Evolutionary conservation across 2,113 vertebrate genomes (phyloP).

Genomic region (Scomber scombrus): DNA sequence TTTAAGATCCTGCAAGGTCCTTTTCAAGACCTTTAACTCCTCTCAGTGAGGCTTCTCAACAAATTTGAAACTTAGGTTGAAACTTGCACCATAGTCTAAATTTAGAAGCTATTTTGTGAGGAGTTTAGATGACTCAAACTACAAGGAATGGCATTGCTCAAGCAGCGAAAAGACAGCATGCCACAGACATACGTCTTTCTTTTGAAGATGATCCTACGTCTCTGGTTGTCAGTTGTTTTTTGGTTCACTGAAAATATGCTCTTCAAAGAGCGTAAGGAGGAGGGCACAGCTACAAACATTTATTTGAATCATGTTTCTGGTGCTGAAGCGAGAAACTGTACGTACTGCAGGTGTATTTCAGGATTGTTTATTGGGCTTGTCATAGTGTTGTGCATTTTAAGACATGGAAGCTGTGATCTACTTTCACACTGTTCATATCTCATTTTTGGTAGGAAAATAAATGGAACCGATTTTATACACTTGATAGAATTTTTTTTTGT

Average conservation of each 20-base stretch:
- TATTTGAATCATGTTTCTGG: constrained; percentile 47
- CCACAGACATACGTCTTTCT: constrained; percentile 65
- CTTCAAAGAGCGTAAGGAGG: constrained; percentile 41
- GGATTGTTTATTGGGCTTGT: constrained; percentile 46
- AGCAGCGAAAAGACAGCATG: constrained; percentile 66
- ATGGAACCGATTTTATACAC: neutral
- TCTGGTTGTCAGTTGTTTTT: constrained; percentile 76
- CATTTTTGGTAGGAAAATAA: neutral
- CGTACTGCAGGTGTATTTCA: constrained; percentile 47
- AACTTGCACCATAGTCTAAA: constrained; percentile 60
- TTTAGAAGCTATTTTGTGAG: constrained; percentile 45
- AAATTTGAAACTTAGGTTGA: constrained; percentile 52
- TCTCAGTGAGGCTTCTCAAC: constrained; percentile 25
- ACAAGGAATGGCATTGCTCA: constrained; percentile 60
- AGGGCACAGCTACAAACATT: constrained; percentile 13
- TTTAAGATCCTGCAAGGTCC: constrained; percentile 35
- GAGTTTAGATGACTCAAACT: constrained; percentile 62
- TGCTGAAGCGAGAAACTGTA: constrained; percentile 46
- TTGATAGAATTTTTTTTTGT: neutral
- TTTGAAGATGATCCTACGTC: constrained; percentile 73
- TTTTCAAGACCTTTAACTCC: constrained; percentile 41
- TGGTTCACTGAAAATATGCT: constrained; percentile 53
- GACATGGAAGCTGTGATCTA: constrained; percentile 12
- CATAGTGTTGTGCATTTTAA: constrained; percentile 40
- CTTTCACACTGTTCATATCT: neutral